Base-by-base conservation (phyloP, 1,140 invertebrate species). In the Sminthurinus signatus region DNA sequence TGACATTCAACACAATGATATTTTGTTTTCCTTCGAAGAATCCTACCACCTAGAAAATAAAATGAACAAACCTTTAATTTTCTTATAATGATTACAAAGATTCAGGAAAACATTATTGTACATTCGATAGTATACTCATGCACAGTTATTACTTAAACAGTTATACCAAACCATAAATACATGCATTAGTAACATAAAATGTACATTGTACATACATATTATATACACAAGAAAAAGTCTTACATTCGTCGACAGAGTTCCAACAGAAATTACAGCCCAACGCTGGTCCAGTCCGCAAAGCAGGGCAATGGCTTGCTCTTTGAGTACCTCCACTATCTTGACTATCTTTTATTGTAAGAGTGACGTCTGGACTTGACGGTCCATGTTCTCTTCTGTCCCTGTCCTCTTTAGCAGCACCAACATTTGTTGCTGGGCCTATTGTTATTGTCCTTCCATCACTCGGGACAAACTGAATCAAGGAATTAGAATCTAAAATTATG, bases 1-100 rank as follows among this genome's bases (percentile, higher is more conserved):
- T 88, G 85, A 76, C 88, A 91, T 74, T 91, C 88, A 1, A 88
- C 88, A 78, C 88, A 91, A 75, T 89, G 87, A 75, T 90, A 91
- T 76, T 90, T 90, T 2, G 88, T 91, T 80, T 91, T 91, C 60
- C 88, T 79, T 23, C 88, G 79, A 39, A 90, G 79, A 69, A 89
- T 90, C 48, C 88, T 77, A 23, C 87, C 87, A 77, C 87, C 85
- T n/a, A n/a, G n/a, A n/a, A n/a, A n/a, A n/a, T n/a, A n/a, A n/a
- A n/a, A n/a, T n/a, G n/a, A n/a, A n/a, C n/a, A n/a, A n/a, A n/a
- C n/a, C n/a, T n/a, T n/a, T n/a, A n/a, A n/a, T n/a, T n/a, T n/a
- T n/a, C n/a, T n/a, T n/a, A n/a, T n/a, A n/a, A n/a, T n/a, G n/a
- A n/a, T n/a, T n/a, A n/a, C n/a, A n/a, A n/a, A n/a, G n/a, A n/a